Evolutionary conservation across 2,113 vertebrate genomes (phyloP).

Genomic region (Ahaetulla prasina): DNA sequence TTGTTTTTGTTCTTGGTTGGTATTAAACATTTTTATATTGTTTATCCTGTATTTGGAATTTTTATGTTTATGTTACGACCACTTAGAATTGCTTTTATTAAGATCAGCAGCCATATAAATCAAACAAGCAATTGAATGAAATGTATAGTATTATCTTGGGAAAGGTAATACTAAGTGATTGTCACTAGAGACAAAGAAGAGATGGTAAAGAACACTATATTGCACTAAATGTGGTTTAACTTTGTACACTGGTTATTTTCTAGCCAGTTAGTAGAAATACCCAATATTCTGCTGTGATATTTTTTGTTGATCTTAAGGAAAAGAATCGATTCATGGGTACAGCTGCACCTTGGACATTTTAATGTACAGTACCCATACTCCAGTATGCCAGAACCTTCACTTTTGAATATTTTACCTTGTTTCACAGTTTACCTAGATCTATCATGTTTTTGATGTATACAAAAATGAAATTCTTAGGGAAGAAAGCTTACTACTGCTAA

Average conservation of each 20-base stretch:
- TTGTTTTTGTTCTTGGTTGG: neutral
- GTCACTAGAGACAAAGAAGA: neutral
- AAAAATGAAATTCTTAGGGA: neutral
- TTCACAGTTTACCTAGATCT: neutral
- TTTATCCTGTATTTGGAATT: neutral
- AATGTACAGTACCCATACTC: neutral
- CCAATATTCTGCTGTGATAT: neutral
- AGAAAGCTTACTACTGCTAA: neutral
- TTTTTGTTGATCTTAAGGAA: neutral
- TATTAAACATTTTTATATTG: neutral
- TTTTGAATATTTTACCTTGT: neutral
- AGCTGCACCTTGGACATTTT: neutral
- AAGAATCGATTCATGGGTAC: neutral
- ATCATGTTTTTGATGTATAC: neutral
- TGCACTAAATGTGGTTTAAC: neutral
- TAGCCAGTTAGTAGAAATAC: neutral
- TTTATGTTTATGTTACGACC: neutral
- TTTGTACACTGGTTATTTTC: neutral
- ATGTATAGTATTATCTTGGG: neutral
- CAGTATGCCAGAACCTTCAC: neutral
- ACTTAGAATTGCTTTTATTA: neutral
- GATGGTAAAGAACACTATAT: neutral
- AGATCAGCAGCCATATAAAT: neutral
- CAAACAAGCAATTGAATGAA: neutral
- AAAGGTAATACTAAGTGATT: neutral